These are phyloP conservation scores for Hemithea aestivaria DNA, from an alignment of 2,888 invertebrate species.

Conservation along the genomic window DNA sequence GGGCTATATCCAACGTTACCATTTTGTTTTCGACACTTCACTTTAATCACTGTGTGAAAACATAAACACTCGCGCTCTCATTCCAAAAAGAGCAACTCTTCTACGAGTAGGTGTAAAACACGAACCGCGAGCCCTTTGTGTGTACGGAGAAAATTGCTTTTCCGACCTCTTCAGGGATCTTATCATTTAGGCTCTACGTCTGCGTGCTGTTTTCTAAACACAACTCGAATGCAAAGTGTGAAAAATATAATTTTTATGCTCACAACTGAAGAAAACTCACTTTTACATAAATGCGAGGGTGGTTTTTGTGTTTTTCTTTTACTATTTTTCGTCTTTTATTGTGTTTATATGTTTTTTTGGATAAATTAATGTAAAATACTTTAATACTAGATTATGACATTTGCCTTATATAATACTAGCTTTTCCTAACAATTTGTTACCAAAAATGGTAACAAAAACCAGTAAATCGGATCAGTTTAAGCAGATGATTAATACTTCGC, in stretches of 20 bases:
- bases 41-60: constrained; percentile 75
- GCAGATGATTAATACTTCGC: too few relatives aligned
- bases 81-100: constrained; percentile 67
- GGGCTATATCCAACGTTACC: constrained; percentile 25
- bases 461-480: too few relatives aligned
- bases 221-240: constrained; percentile 2
- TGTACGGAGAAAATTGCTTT: constrained; percentile 45
- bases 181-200: constrained; percentile 18
- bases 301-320: too few relatives aligned
- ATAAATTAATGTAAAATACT: too few relatives aligned
- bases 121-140: constrained; percentile 48
- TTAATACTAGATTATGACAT: too few relatives aligned
- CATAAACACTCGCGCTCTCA: constrained; percentile 68
- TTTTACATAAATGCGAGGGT: too few relatives aligned
- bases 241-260: not conserved
- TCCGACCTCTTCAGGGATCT: constrained; percentile 33
- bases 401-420: too few relatives aligned
- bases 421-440: too few relatives aligned
- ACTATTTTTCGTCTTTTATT: too few relatives aligned
- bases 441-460: too few relatives aligned
- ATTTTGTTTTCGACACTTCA: constrained; percentile 78
- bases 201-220: constrained; percentile 16
- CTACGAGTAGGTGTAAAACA: constrained; percentile 36
- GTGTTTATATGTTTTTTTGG: too few relatives aligned
- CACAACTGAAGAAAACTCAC: too few relatives aligned